phyloP scores from a whole-genome alignment of 2,888 invertebrate genomes.

The Phalangium opilio region DNA sequence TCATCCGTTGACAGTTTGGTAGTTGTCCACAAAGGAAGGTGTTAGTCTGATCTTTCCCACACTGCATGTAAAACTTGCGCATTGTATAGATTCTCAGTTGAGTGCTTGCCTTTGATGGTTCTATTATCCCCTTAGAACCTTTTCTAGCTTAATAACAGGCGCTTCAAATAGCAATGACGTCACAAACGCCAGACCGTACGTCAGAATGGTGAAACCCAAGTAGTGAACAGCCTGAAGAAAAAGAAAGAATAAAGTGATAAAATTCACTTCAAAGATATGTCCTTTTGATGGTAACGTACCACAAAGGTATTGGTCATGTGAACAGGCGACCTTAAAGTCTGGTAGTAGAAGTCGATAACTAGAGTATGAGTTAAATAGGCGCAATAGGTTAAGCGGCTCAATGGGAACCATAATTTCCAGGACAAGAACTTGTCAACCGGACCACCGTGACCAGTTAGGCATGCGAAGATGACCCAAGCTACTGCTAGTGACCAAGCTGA shows the following conservation, averaged over 20 bases:
- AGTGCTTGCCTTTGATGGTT: no score
- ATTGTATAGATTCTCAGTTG: no score
- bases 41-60: no score
- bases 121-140: slow-evolving; percentile 8
- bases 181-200: slow-evolving; percentile 10
- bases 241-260: no score
- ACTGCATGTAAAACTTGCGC: no score
- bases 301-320: slow-evolving; percentile 8
- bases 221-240: slow-evolving; percentile 11
- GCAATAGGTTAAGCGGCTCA: slow-evolving; percentile 81
- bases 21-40: no score
- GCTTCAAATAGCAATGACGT: slow-evolving; percentile 12
- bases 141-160: slow-evolving; percentile 16
- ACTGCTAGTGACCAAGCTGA: slow-evolving; percentile 31
- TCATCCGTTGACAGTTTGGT: no score
- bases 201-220: slow-evolving; percentile 11
- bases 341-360: slow-evolving; percentile 11
- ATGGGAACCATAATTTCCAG: slow-evolving; percentile 64
- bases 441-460: slow-evolving; percentile 34
- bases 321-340: slow-evolving; percentile 5
- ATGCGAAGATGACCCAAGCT: slow-evolving; percentile 36
- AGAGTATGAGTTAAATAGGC: slow-evolving; percentile 49
- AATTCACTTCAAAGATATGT: neutral
- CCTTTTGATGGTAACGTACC: slow-evolving; percentile 3
- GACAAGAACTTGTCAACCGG: slow-evolving; percentile 63